A percentile compares a stretch with the other conserved stretches of the same genome.
Evolutionary conservation across 2,888 invertebrate species (phyloP).

Genomic region (Epirrhoe tristata): DNA sequence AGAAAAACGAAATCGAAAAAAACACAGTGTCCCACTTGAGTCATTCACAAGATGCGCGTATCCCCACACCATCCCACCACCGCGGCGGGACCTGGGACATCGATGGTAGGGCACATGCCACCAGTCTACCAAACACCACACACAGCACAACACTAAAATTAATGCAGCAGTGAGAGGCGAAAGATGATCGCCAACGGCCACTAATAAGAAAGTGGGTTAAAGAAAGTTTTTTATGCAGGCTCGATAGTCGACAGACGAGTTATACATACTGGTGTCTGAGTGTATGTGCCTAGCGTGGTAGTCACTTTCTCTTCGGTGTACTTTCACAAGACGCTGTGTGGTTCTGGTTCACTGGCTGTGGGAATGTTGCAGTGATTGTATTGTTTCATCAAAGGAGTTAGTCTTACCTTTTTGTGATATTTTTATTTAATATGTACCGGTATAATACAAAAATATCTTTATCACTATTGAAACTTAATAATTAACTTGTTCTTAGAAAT

Average conservation of each 20-base stretch:
- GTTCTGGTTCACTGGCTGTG: conserved; percentile 72
- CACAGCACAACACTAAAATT: conserved; percentile 75
- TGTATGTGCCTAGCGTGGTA: conserved; percentile 70
- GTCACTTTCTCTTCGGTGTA: conserved; percentile 83
- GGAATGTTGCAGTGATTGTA: conserved; percentile 45
- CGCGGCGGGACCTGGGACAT: conserved; percentile 69
- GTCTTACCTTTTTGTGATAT: conserved; percentile 2
- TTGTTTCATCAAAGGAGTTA: conserved; percentile 14
- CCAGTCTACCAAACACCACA: conserved; percentile 68
- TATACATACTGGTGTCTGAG: conserved; percentile 70
- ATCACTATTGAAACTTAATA: conserved; percentile 4
- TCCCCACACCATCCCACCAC: conserved; percentile 81
- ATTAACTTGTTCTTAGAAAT: conserved; percentile 11
- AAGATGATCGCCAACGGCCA: conserved; percentile 69
- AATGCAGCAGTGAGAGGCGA: conserved; percentile 75
- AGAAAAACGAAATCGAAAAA: conserved; percentile 62
- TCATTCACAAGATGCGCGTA: conserved; percentile 61
- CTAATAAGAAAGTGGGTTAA: conserved; percentile 83
- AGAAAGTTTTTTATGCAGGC: conserved; percentile 82
- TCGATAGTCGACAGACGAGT: conserved; percentile 69
- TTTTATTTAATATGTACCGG: not conserved
- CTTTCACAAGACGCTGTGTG: conserved; percentile 82
- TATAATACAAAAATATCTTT: not conserved
- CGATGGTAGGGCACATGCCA: conserved; percentile 80
- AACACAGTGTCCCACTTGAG: conserved; percentile 64